These are phyloP conservation scores for Acipenser ruthenus DNA, from an alignment of 2,797 vertebrate genomes.

Conservation along the genomic window DNA sequence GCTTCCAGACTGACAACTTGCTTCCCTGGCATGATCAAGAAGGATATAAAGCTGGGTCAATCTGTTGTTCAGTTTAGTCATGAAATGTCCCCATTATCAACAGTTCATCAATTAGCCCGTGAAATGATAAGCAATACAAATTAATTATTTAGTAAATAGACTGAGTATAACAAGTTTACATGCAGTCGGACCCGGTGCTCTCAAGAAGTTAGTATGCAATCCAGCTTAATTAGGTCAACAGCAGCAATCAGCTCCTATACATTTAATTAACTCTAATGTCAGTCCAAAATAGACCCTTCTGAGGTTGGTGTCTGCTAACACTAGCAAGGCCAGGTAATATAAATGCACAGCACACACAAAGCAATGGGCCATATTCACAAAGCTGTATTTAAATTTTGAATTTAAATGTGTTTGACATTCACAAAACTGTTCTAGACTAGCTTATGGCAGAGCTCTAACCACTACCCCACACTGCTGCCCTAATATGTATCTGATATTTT, in stretches of 20 bases:
- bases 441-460: too few species aligned
- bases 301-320: slow-evolving; percentile 8
- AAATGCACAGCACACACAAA: slow-evolving; percentile 19
- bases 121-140: slow-evolving; percentile 56
- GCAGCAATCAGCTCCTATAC: slow-evolving; percentile 56
- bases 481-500: too few species aligned
- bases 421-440: too few species aligned
- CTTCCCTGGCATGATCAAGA: slow-evolving; percentile 43
- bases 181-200: slow-evolving; percentile 19
- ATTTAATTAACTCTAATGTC: slow-evolving; percentile 43
- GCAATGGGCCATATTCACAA: slow-evolving; percentile 22
- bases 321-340: slow-evolving; percentile 34
- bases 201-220: slow-evolving; percentile 39
- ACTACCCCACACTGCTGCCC: too few species aligned
- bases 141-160: slow-evolving; percentile 35
- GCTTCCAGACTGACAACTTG: neutral
- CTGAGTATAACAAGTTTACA: slow-evolving; percentile 38
- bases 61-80: slow-evolving; percentile 37
- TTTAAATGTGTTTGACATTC: slow-evolving; percentile 5
- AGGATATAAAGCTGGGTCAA: slow-evolving; percentile 37
- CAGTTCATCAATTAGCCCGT: slow-evolving; percentile 42
- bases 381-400: slow-evolving; percentile 9
- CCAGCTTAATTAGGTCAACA: slow-evolving; percentile 51
- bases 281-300: slow-evolving; percentile 28
- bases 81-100: slow-evolving; percentile 49